Evolutionary conservation across 92 coral and sea anemone species (phyloP).

Genomic region (Umimayanthus chanpuru): DNA sequence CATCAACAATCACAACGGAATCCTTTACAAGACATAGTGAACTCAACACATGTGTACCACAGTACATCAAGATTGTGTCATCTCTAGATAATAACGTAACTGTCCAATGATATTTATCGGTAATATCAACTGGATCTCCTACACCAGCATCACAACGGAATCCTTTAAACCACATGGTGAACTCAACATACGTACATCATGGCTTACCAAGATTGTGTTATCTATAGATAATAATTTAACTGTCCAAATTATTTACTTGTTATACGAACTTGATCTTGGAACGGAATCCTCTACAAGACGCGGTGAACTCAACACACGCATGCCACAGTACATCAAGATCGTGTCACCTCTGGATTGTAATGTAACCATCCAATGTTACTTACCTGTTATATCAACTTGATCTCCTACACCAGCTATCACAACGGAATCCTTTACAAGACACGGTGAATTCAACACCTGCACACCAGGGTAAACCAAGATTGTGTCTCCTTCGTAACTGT

Average conservation of each 20-base stretch:
- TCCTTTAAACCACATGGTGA: no score
- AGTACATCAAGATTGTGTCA: conserved; percentile 22
- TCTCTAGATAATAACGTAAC: not conserved
- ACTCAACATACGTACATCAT: not conserved
- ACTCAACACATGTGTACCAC: no score
- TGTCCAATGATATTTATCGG: not conserved
- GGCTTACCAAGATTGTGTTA: not conserved
- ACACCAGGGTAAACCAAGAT: conserved; percentile 81
- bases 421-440: conserved; percentile 69
- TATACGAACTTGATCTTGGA: not conserved
- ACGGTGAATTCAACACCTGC: conserved; percentile 63
- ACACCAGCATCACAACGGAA: not conserved
- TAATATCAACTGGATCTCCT: no score
- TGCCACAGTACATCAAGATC: no score
- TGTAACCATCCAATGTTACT: not conserved
- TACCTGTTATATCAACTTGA: conserved; percentile 54
- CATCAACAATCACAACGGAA: conserved; percentile 54
- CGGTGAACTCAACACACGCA: not conserved
- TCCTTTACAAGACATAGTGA: conserved; percentile 39
- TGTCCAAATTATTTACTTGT: not conserved
- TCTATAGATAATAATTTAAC: conserved; percentile 5
- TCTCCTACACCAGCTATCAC: conserved; percentile 74
- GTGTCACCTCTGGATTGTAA: not conserved
- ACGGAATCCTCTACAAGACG: conserved; percentile 34
- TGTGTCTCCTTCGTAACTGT: conserved; percentile 74